phyloP scores from a whole-genome alignment of 1,140 invertebrate genomes.

The Drosophila sechellia region DNA sequence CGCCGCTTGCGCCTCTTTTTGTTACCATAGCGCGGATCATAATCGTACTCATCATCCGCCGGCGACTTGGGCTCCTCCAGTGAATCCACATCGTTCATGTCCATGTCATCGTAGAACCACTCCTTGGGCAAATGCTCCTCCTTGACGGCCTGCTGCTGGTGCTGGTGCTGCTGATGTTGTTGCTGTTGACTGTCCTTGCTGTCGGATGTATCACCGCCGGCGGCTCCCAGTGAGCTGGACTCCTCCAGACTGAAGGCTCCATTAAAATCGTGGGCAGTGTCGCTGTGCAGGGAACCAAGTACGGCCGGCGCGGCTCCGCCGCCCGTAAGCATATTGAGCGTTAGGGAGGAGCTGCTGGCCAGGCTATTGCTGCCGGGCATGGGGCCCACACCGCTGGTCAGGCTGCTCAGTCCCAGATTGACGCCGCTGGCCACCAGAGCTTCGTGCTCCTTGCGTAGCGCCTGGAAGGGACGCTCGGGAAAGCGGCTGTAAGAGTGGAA shows the following conservation, averaged over 20 bases:
- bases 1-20: conserved; percentile 81
- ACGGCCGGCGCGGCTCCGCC: conserved; percentile 65
- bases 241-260: conserved; percentile 78
- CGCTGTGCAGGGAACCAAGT: conserved; percentile 50
- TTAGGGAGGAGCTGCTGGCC: conserved; percentile 44
- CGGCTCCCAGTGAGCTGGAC: conserved; percentile 77
- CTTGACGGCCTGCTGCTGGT: conserved; percentile 52
- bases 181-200: conserved; percentile 83
- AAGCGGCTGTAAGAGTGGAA: conserved; percentile 50
- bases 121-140: conserved; percentile 86
- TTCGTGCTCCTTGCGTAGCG: conserved; percentile 80
- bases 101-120: conserved; percentile 95
- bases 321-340: conserved; percentile 63
- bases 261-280: conserved; percentile 78
- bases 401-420: conserved; percentile 33
- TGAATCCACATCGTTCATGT: conserved; percentile 95
- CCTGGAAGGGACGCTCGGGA: conserved; percentile 81
- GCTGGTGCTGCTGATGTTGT: conserved; percentile 62
- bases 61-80: conserved; percentile 96
- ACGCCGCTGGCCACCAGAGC: conserved; percentile 62
- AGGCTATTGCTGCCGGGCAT: conserved; percentile 19
- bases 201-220: conserved; percentile 82
- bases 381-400: conserved; percentile 6
- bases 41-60: conserved; percentile 97
- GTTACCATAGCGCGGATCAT: conserved; percentile 89